phyloP scores from a whole-genome alignment of 2,888 invertebrate genomes.

The Scaptomyza polygonia region DNA sequence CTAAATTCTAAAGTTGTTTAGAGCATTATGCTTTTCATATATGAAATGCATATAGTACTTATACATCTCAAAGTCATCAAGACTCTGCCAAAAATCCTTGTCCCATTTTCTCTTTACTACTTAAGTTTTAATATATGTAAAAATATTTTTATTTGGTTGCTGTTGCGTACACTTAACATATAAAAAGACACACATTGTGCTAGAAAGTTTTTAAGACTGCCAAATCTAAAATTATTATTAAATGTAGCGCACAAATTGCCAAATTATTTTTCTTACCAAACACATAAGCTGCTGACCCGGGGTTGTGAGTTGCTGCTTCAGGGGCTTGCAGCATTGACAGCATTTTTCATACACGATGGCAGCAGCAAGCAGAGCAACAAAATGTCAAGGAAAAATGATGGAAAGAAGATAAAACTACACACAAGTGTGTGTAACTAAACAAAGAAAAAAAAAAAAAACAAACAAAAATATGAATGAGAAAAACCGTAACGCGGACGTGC shows the following conservation, averaged over 20 bases:
- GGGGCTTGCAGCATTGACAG: slow-evolving; percentile 50
- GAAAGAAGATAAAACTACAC: slow-evolving; percentile 2
- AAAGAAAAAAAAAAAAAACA: slow-evolving; percentile 22
- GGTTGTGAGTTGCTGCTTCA: not conserved
- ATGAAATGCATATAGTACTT: no score
- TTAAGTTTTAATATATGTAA: not conserved
- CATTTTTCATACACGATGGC: slow-evolving; percentile 56
- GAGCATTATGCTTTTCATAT: no score
- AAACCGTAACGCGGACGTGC: slow-evolving; percentile 50
- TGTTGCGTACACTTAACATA: not conserved
- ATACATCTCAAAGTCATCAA: no score
- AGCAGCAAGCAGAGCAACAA: slow-evolving; percentile 29
- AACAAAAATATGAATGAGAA: slow-evolving; percentile 19
- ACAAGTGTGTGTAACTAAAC: not conserved
- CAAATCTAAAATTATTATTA: slow-evolving; percentile 13
- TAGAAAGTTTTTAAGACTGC: slow-evolving; percentile 4
- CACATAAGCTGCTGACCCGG: slow-evolving; percentile 8
- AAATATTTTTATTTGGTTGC: not conserved
- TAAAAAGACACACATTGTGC: not conserved
- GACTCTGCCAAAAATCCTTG: no score
- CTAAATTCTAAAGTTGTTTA: not conserved
- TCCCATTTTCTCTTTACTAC: no score
- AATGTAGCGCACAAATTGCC: slow-evolving; percentile 54
- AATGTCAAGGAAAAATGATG: slow-evolving; percentile 38
- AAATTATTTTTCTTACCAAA: slow-evolving; percentile 42